Evolutionary conservation across 2,888 invertebrate genomes (phyloP), one percentile per base, ranked within the genome.

Genomic region (Boloria selene): DNA sequence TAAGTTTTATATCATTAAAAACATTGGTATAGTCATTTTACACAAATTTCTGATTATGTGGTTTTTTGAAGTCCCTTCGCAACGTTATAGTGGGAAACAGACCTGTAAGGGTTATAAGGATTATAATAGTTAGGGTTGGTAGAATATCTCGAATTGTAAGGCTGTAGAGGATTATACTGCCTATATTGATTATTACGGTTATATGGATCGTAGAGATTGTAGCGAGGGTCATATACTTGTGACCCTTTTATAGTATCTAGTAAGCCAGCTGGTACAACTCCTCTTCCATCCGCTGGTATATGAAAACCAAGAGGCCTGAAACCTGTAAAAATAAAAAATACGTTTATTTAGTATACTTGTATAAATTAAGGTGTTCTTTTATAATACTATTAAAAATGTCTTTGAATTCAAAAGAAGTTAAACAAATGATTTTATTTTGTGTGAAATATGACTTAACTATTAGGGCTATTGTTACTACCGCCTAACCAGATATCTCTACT

Each of bases 261-360:
- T 16, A 69, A 17, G 3, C 69, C 54, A 6, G 54, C 38, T 85
- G 74, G 93, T 83, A 77, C 83, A 79, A 72, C 90, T 81, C 77
- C 93, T 88, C 79, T 94, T 81, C 79, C 94, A 88, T 78, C 93
- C 80, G 94, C 93, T 17, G 95, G 94, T 59, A 95, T 85, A 77
- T 95, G 95, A 7, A 94, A 93, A n/a, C 94, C 95, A 70, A 93
- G 91, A 45, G 95, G 93, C 72, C 94, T 92, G 83, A 95, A 95
- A 61, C 91, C 92, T 91, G 78, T 38, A 73, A 71, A 70, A 53
- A 47, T 45, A 49, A 56, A 17, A 38, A 10, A 2, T 10, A 10
- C 10, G 10, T 38, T 38, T n/a, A n/a, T n/a, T n/a, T n/a, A n/a
- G n/a, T n/a, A n/a, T n/a, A n/a, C n/a, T n/a, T n/a, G n/a, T n/a